These are phyloP conservation scores for Gambusia affinis DNA, from an alignment of 2,113 vertebrate genomes.

Conservation along the genomic window DNA sequence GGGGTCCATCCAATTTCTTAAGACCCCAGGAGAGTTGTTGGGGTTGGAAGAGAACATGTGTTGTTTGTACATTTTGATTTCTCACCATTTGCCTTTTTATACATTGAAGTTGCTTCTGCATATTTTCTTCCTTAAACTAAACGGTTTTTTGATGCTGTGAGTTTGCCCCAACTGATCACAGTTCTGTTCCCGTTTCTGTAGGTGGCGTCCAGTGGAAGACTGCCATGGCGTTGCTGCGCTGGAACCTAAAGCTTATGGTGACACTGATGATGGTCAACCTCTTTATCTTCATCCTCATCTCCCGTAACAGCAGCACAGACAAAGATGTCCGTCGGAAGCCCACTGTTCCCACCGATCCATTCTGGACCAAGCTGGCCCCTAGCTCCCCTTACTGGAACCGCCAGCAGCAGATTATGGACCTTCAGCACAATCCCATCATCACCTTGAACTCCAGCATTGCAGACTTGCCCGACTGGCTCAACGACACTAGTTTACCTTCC, in stretches of 20 bases:
- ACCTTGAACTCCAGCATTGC: background rate
- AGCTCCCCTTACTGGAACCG: conserved; percentile 83
- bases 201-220: conserved; percentile 48
- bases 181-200: conserved; percentile 19
- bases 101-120: background rate
- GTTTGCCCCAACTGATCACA: background rate
- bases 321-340: conserved; percentile 54
- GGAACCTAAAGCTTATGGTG: conserved; percentile 72
- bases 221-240: conserved; percentile 72
- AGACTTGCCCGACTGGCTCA: conserved; percentile 62
- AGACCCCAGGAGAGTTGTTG: too few species aligned
- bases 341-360: conserved; percentile 59
- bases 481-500: conserved; percentile 30
- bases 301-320: conserved; percentile 61
- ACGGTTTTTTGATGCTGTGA: background rate
- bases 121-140: too few species aligned
- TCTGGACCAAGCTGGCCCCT: conserved; percentile 72
- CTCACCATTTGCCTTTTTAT: too few species aligned
- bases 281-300: conserved; percentile 79
- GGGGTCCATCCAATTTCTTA: too few species aligned
- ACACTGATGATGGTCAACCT: conserved; percentile 74
- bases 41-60: too few species aligned
- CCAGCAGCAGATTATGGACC: conserved; percentile 79
- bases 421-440: conserved; percentile 69
- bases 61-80: too few species aligned